These are phyloP conservation scores for Anseranas semipalmata DNA, from an alignment of 2,113 vertebrate species.

Conservation along the genomic window DNA sequence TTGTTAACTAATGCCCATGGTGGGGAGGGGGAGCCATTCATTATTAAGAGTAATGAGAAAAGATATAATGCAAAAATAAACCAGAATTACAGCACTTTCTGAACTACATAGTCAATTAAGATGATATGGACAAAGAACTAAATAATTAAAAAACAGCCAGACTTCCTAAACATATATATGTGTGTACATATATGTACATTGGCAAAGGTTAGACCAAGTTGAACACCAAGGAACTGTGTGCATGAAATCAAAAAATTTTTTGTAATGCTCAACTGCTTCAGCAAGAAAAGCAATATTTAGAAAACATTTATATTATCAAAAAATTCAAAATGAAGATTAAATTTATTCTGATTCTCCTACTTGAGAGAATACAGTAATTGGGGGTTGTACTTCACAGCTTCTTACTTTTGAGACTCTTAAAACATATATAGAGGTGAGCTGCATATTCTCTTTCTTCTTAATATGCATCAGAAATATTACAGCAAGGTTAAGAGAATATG, in stretches of 20 bases:
- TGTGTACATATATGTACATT: neutral
- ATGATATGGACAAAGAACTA: neutral
- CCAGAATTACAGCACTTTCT: neutral
- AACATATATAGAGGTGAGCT: neutral
- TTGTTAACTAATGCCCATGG: neutral
- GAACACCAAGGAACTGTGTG: neutral
- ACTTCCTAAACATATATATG: neutral
- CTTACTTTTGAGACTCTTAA: neutral
- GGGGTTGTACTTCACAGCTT: neutral
- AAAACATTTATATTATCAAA: neutral
- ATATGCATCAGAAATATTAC: conserved; percentile 1
- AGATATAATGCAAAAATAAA: neutral
- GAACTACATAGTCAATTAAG: neutral
- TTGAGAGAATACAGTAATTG: neutral
- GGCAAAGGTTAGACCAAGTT: neutral
- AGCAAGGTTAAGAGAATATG: conserved; percentile 3
- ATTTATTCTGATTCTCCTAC: neutral
- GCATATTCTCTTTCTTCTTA: neutral
- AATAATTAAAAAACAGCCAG: neutral
- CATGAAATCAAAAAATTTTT: neutral
- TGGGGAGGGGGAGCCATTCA: neutral
- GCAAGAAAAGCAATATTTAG: neutral
- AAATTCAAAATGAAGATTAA: neutral
- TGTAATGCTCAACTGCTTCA: neutral
- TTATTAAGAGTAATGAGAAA: neutral